Evolutionary conservation across 2,888 invertebrate genomes (phyloP).

Genomic region (Parascotia fuliginaria): DNA sequence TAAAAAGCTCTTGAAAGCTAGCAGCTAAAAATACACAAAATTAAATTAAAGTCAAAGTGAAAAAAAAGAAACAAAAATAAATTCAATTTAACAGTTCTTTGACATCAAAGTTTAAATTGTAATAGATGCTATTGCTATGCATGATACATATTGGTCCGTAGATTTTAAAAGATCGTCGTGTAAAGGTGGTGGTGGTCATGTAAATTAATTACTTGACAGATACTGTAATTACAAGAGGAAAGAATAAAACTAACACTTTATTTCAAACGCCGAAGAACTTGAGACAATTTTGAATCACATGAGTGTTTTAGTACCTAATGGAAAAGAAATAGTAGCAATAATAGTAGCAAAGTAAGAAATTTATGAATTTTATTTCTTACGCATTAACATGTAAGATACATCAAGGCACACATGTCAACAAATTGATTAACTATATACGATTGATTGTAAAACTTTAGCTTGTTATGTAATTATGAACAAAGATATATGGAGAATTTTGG

Average conservation of each 20-base stretch:
- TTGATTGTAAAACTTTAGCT: too few species aligned
- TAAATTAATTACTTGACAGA: slow-evolving; percentile 4
- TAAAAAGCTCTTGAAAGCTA: too few species aligned
- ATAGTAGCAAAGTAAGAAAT: too few species aligned
- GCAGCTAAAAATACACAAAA: too few species aligned
- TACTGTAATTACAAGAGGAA: slow-evolving; percentile 9
- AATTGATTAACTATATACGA: too few species aligned
- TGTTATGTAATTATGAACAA: too few species aligned
- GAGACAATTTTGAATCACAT: slow-evolving; percentile 1
- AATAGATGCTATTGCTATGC: background rate
- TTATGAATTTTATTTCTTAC: too few species aligned
- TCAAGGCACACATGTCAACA: slow-evolving; percentile 30
- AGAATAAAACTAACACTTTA: slow-evolving; percentile 11
- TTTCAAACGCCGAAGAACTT: slow-evolving; percentile 10
- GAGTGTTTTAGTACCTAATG: background rate
- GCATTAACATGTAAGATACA: too few species aligned
- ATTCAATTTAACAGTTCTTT: background rate
- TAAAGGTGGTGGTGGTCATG: background rate
- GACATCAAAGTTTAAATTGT: slow-evolving; percentile 1
- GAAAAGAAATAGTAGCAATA: slow-evolving; percentile 27
- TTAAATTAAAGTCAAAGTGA: background rate
- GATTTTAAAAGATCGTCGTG: background rate
- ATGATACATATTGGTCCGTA: slow-evolving; percentile 7
- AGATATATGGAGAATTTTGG: too few species aligned
- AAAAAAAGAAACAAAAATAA: slow-evolving; percentile 1